Conservation (phyloP, 2,113 vertebrate genomes). For the Marcusenius ussheri region DNA sequence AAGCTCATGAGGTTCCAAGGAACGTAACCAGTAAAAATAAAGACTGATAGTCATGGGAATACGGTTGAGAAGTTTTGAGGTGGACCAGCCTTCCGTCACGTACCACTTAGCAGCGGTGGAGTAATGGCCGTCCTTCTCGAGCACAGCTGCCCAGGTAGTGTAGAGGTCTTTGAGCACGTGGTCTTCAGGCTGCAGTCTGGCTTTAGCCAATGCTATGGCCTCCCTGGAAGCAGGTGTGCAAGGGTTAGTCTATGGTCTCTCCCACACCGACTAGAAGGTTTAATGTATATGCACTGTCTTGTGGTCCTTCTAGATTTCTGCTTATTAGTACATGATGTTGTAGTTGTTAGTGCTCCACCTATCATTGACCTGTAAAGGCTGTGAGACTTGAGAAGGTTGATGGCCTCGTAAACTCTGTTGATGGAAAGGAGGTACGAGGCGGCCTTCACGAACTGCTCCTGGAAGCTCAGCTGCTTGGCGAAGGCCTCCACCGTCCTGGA, state of each 20-base stretch:
- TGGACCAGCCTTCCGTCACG: conserved; percentile 2
- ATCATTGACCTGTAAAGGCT: conserved; percentile 76
- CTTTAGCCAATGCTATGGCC: conserved; percentile 82
- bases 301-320: background rate
- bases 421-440: conserved; percentile 86
- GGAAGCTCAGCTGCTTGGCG: conserved; percentile 83
- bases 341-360: background rate
- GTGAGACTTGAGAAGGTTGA: conserved; percentile 76
- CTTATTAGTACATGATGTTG: background rate
- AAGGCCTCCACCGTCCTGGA: conserved; percentile 75
- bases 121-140: conserved; percentile 90
- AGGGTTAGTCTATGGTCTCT: background rate
- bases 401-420: conserved; percentile 78
- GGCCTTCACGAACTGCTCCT: conserved; percentile 89
- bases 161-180: conserved; percentile 76
- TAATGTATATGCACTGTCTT: background rate
- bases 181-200: conserved; percentile 77
- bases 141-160: conserved; percentile 71
- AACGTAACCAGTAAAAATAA: background rate
- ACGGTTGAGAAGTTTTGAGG: background rate
- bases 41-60: background rate
- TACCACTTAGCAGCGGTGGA: conserved; percentile 90
- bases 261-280: background rate
- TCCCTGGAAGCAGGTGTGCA: conserved; percentile 61
- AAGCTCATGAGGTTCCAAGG: background rate